Base-by-base conservation (phyloP, 2,888 invertebrate genomes). In the Brachylomia viminalis region DNA sequence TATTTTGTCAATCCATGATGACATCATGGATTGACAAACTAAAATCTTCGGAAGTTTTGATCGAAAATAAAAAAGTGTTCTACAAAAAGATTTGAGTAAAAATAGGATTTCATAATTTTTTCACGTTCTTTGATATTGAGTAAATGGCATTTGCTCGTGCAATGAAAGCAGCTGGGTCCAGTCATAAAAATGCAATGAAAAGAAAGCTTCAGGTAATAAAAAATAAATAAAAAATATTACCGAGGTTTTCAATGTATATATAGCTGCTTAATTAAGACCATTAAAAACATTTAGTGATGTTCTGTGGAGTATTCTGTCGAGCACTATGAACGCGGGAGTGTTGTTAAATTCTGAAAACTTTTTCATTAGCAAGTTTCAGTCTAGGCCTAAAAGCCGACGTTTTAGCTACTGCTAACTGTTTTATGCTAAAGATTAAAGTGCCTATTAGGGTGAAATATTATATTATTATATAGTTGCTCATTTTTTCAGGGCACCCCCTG, bases 321-420 rank as follows among this genome's bases (percentile, higher is more conserved):
- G 73, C 38, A 73, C 77, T 80, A 56, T 64, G n/a, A 68, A 62
- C 42, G 58, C 15, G 33, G 38, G 67, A 75, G 64, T 67, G 70
- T 68, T 80, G 83, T 72, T 64, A 42, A 68, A 72, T 70, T 79
- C 62, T 83, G 70, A 56, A 74, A 83, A 83, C 83, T 80, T 83
- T 83, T 83, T 80, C 77, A 80, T 83, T 83, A 80, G 52, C 38
- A 52, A 80, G 80, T 80, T 77, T 78, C 59, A 71, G 71, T 58
- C 83, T 83, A 77, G 77, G 7, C 65, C 69, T 80, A 68, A 83
- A 83, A 83, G 80, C 77, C 61, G 7, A 6, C 33, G 47, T 77
- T 75, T 73, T 30, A 82, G 62, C 75, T 79, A 79, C 72, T 71
- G 27, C 67, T 82, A 75, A 82, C 83, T 69, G 56, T 62, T 61